Base-by-base conservation (phyloP, 2,888 invertebrate genomes). In the Chalcosyrphus nemorum region DNA sequence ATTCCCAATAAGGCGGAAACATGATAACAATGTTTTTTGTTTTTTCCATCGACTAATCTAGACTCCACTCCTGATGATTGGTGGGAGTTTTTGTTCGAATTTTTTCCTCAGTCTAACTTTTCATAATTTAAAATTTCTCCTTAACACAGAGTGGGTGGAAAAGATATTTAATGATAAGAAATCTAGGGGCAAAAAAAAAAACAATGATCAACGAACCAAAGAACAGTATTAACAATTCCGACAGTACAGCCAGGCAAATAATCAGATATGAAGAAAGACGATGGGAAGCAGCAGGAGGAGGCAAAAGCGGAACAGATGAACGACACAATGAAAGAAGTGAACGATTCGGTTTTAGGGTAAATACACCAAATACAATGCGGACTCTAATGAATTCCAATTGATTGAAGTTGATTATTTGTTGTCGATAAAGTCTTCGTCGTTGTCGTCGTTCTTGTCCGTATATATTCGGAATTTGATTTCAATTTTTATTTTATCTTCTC, bases 1-100 rank as follows among this genome's bases (percentile, higher is more conserved):
- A 54, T 77, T 70, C 17, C 52, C 77, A 77, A 81, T 81, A 75
- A 61, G 61, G 74, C 59, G 81, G 75, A 81, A 81, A 81, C 68
- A 50, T 32, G 81, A 81, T 81, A 81, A 68, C 52, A 61, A 35
- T 0, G 13, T 38, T 72, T 71, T 77, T 56, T 71, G 13, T 9
- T 15, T n/a, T n/a, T n/a, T n/a, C n/a, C n/a, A n/a, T n/a, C n/a
- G n/a, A 5, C 35, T 32, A 13, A 11, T 17, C 4, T 32, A 35
- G 21, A 41, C 38, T 15, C 21, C 4, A 41, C 41, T 47, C 13
- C 13, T 17, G 9, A 56, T 32, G 47, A 17, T n/a, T n/a, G 38
- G 9, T 43, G 21, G 0, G 13, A 45, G 21, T 45, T 45, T 56
- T n/a, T 7, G 7, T 32, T 5, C 4, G n/a, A n/a, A n/a, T 45